These are phyloP conservation scores for Macropodus opercularis DNA, from an alignment of 2,797 vertebrate genomes.

Conservation along the genomic window DNA sequence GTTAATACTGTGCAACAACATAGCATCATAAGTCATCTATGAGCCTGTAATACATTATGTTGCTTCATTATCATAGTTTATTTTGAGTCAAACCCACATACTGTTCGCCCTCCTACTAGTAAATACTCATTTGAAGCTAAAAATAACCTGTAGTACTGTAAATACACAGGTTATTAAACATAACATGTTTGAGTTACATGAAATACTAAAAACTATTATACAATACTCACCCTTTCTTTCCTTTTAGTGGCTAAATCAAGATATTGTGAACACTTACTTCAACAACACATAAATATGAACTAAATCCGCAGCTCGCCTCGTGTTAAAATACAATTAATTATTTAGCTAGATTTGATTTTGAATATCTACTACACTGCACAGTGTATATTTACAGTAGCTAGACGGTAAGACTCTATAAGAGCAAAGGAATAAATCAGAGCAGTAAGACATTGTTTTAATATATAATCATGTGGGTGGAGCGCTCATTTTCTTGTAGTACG, in stretches of 20 bases:
- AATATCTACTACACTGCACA: not conserved
- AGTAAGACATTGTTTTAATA: conserved; percentile 34
- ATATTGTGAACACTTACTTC: too few relatives aligned
- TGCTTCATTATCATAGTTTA: conserved; percentile 28
- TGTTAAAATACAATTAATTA: too few relatives aligned
- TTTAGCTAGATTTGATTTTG: too few relatives aligned
- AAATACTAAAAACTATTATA: conserved; percentile 16
- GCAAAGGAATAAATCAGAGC: conserved; percentile 4
- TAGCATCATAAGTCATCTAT: too few relatives aligned
- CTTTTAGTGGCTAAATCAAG: too few relatives aligned
- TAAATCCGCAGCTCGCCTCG: too few relatives aligned
- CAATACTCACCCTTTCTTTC: too few relatives aligned
- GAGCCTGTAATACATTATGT: conserved; percentile 8
- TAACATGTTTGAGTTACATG: conserved; percentile 3
- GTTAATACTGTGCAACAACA: too few relatives aligned
- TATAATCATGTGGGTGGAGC: conserved; percentile 53
- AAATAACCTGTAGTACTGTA: conserved; percentile 8
- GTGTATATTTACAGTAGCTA: not conserved
- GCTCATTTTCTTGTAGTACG: conserved; percentile 29
- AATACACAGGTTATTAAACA: conserved; percentile 13
- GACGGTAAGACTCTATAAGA: conserved; percentile 10
- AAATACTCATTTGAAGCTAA: conserved; percentile 18
- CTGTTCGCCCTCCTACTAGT: conserved; percentile 11
- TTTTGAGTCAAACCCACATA: conserved; percentile 33
- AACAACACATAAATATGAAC: too few relatives aligned